Conservation (phyloP, 1,140 invertebrate species). For the Eueides isabella region DNA sequence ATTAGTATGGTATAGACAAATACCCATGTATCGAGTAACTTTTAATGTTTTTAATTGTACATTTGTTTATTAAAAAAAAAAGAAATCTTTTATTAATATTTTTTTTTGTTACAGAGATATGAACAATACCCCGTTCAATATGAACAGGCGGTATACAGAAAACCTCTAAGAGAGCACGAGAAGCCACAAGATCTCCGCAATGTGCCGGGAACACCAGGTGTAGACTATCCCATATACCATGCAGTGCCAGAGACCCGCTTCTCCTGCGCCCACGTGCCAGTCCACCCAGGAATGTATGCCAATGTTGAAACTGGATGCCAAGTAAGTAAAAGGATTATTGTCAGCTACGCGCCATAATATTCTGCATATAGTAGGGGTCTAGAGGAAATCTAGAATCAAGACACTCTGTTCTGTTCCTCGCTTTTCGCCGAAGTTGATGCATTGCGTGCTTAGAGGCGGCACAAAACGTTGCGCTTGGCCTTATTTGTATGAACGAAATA, state of each 20-base stretch:
- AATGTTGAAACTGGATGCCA: constrained; percentile 94
- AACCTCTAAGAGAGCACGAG: constrained; percentile 81
- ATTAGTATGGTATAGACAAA: too few species aligned
- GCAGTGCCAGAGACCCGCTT: constrained; percentile 90
- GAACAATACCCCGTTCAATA: constrained; percentile 62
- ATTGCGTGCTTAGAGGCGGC: too few species aligned
- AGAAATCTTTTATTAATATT: neutral
- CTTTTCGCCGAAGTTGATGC: too few species aligned
- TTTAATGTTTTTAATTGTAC: too few species aligned
- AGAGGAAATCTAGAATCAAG: too few species aligned
- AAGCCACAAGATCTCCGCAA: constrained; percentile 89
- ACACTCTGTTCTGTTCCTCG: too few species aligned
- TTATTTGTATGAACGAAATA: too few species aligned
- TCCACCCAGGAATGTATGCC: constrained; percentile 92
- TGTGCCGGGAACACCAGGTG: constrained; percentile 89
- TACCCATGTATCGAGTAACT: too few species aligned
- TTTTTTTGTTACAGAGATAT: constrained; percentile 58
- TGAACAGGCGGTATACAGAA: constrained; percentile 61
- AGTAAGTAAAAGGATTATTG: constrained; percentile 71
- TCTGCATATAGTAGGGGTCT: too few species aligned
- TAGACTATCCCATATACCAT: constrained; percentile 91
- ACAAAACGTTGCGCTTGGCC: too few species aligned
- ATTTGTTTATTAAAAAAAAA: too few species aligned
- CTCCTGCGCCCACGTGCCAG: constrained; percentile 88
- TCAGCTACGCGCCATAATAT: too few species aligned